phyloP scores from a whole-genome alignment of 2,113 vertebrate genomes.

The Apeltes quadracus region DNA sequence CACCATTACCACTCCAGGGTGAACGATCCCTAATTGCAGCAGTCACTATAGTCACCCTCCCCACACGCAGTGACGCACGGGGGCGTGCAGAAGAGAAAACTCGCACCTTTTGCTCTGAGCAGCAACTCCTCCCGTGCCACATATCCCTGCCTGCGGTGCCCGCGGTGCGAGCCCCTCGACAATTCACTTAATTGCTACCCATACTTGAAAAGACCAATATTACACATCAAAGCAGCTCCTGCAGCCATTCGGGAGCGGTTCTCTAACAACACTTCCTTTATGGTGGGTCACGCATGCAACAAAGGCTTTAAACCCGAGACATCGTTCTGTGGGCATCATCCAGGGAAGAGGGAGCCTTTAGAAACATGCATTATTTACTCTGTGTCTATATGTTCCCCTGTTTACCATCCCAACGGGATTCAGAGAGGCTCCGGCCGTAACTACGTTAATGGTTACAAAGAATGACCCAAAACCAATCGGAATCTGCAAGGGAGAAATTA shows the following conservation, averaged over 20 bases:
- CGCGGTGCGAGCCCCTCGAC: constrained; percentile 62
- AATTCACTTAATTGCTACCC: constrained; percentile 72
- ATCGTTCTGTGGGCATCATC: constrained; percentile 41
- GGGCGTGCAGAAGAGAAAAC: constrained; percentile 62
- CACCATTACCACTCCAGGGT: constrained; percentile 64
- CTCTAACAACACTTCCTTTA: constrained; percentile 75
- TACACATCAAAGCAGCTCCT: constrained; percentile 77
- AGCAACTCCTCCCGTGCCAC: constrained; percentile 56
- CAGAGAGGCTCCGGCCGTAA: constrained; percentile 6
- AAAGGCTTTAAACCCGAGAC: constrained; percentile 62
- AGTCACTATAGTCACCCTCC: constrained; percentile 59
- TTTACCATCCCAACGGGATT: constrained; percentile 3
- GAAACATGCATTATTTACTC: constrained; percentile 41
- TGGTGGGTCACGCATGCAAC: constrained; percentile 65
- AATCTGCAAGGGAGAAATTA: constrained; percentile 15
- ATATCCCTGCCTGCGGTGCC: constrained; percentile 47
- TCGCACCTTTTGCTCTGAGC: constrained; percentile 70
- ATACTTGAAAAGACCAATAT: constrained; percentile 73
- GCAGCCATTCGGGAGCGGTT: constrained; percentile 64
- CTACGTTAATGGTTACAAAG: constrained; percentile 10
- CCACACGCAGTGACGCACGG: constrained; percentile 61
- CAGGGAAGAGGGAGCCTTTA: constrained; percentile 21
- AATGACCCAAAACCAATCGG: background rate
- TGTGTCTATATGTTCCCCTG: background rate
- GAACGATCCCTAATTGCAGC: constrained; percentile 70